Base-by-base conservation (phyloP, 2,113 vertebrate species). In the Burhinus oedicnemus region DNA sequence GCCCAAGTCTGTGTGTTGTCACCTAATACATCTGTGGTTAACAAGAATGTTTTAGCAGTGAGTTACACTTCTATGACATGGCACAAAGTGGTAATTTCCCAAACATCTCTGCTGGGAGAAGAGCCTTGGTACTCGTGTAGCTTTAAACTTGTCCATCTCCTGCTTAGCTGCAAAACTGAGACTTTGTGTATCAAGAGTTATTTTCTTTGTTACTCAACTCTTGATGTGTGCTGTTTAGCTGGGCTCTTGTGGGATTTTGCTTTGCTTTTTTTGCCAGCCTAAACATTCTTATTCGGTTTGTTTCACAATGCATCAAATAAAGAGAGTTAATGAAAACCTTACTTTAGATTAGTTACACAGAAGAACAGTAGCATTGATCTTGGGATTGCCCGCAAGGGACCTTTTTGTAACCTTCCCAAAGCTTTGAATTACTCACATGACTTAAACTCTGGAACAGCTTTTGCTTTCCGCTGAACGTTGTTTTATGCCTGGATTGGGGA, bases 241-340 rank as follows among this genome's bases (percentile, higher is more conserved):
- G 36, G 11, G 12, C 29, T 89, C 86, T 84, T 84, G 47, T 65
- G 86, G 92, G 83, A 92, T 78, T 97, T 88, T 66, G 40, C 64
- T 18, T 42, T 62, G 58, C 8, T 54, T 90, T 55, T 89, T 89
- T 86, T 80, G 23, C 44, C 34, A 42, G 78, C 36, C 75, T 92
- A 78, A 88, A 75, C 61, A 45, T 91, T 95, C 52, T 78, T 25
- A 90, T 89, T 83, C 0, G 0, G 23, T 92, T 96, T 93, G 34
- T 68, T 96, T 89, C 94, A 89, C 77, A 87, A 79, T 91, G 34
- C 77, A 92, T 72, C 89, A 94, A 97, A 86, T 79, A 84, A 68
- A 86, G 66, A 38, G 76, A 79, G 61, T 87, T 93, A 95, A 95
- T 89, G 89, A 87, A 96, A 92, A 92, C 69, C 83, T 92, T 93